Percentiles rank a stretch among this genome's conserved stretches.
These are phyloP conservation scores for Pantelozetes paolii DNA, from an alignment of 2,888 invertebrate species.

Conservation along the genomic window DNA sequence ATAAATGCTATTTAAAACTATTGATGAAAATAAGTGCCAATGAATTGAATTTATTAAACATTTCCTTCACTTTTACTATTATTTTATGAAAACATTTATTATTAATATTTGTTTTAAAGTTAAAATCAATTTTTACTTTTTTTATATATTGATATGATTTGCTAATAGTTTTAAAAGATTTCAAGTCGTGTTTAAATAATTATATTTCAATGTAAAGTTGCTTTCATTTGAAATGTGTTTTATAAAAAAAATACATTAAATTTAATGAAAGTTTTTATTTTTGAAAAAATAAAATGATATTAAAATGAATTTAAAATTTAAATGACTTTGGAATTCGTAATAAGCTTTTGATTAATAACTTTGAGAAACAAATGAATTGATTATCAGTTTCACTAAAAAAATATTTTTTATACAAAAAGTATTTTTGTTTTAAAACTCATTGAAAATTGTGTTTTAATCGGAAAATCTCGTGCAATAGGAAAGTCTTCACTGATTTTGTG, in stretches of 20 bases:
- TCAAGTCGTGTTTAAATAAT: too few species aligned
- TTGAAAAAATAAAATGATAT: neutral
- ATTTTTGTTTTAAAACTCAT: too few species aligned
- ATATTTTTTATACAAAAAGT: too few species aligned
- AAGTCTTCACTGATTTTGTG: neutral
- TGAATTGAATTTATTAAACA: neutral
- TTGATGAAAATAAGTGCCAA: conserved; percentile 7
- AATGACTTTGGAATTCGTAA: neutral
- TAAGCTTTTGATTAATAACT: neutral
- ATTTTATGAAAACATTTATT: neutral
- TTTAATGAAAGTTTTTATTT: too few species aligned
- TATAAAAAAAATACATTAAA: too few species aligned
- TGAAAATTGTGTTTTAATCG: neutral
- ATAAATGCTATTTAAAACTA: neutral
- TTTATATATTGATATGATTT: neutral
- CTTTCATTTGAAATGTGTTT: too few species aligned
- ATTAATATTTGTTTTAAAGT: too few species aligned
- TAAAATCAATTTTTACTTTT: neutral
- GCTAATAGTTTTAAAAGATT: too few species aligned
- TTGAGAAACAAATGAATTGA: too few species aligned
- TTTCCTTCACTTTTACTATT: neutral
- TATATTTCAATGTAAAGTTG: too few species aligned
- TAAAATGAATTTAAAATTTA: neutral
- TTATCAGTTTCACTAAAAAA: too few species aligned
- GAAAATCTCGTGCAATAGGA: neutral